phyloP scores from a whole-genome alignment of 2,888 invertebrate genomes.

The Sabellastarte sp. region DNA sequence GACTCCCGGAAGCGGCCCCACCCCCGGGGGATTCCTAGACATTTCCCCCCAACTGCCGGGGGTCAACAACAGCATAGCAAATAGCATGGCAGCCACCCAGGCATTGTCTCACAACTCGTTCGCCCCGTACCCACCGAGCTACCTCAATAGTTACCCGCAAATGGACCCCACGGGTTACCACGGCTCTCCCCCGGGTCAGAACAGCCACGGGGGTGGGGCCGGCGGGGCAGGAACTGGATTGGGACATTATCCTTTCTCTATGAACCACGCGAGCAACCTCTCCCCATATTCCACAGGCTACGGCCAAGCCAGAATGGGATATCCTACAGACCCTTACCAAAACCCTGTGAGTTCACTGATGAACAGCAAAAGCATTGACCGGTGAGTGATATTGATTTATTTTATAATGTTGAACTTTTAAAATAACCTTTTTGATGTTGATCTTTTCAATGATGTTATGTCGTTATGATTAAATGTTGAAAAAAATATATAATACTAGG shows the following conservation, averaged over 20 bases:
- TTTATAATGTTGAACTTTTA: too few relatives aligned
- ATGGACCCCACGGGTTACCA: too few relatives aligned
- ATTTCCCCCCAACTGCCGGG: too few relatives aligned
- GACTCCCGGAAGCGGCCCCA: too few relatives aligned
- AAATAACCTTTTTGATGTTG: too few relatives aligned
- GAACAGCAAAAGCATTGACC: slow-evolving; percentile 54
- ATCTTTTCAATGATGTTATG: too few relatives aligned
- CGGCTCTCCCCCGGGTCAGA: background rate
- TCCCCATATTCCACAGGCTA: background rate
- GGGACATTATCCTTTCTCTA: background rate
- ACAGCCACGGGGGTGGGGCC: too few relatives aligned
- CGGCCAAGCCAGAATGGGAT: background rate
- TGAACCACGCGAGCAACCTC: background rate
- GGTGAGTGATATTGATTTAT: too few relatives aligned
- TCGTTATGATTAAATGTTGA: too few relatives aligned
- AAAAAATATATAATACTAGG: too few relatives aligned
- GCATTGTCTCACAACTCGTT: background rate
- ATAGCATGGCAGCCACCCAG: background rate
- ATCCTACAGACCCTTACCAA: slow-evolving; percentile 60
- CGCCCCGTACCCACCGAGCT: background rate
- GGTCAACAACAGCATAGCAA: background rate
- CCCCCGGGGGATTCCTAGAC: too few relatives aligned
- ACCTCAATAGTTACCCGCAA: background rate
- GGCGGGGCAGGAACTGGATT: too few relatives aligned
- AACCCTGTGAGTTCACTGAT: slow-evolving; percentile 74